Conservation (phyloP, 1,140 invertebrate genomes). For the Heliconius congener region DNA sequence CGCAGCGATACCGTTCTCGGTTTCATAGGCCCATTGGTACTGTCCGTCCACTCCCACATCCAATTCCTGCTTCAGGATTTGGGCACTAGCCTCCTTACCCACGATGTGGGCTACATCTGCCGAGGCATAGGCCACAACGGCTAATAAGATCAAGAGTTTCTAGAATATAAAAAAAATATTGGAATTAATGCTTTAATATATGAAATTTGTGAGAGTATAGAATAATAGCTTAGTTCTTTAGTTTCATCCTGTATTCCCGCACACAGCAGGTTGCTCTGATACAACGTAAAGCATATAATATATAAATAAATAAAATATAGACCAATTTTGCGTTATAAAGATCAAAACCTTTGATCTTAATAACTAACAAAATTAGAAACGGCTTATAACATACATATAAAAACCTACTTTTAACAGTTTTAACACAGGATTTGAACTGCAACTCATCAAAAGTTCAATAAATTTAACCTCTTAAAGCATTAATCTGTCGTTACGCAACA, state of each 20-base stretch:
- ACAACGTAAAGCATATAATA: too few relatives aligned
- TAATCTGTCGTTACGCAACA: background rate
- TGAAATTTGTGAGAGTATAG: background rate
- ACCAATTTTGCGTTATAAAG: too few relatives aligned
- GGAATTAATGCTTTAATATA: background rate
- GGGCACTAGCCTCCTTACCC: constrained; percentile 45
- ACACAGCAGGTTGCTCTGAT: too few relatives aligned
- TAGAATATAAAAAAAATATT: constrained; percentile 28
- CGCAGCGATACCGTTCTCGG: constrained; percentile 80
- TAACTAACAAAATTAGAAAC: too few relatives aligned
- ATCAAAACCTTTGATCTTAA: too few relatives aligned
- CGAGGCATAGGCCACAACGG: constrained; percentile 45
- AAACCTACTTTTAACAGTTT: background rate
- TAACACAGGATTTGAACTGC: background rate
- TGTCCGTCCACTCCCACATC: constrained; percentile 67
- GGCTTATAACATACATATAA: background rate
- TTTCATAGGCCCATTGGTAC: constrained; percentile 78
- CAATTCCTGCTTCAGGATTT: constrained; percentile 69
- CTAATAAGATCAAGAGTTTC: constrained; percentile 55
- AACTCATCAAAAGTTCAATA: background rate
- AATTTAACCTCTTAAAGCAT: background rate
- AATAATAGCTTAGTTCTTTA: too few relatives aligned
- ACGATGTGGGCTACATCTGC: constrained; percentile 60
- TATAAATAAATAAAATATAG: too few relatives aligned
- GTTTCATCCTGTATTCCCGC: too few relatives aligned